Base-by-base conservation (phyloP, 1,140 invertebrate species). In the Zaprionus lachaisei region DNA sequence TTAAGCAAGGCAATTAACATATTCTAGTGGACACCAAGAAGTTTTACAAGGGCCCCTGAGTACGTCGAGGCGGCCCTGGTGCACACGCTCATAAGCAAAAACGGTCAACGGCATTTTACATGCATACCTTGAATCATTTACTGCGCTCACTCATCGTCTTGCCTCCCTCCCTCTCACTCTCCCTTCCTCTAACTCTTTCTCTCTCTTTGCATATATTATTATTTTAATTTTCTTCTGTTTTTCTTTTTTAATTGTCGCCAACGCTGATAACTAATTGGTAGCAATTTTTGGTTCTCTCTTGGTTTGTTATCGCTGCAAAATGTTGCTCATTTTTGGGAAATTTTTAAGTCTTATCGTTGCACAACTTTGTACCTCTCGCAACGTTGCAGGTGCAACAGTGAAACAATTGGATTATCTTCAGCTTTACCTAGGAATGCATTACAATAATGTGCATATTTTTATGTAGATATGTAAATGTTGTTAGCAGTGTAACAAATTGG, bases 91-190 rank as follows among this genome's bases (percentile, higher is more conserved):
- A 14, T 58, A 55, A 69, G 44, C 54, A 69, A 22, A 44, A 41
- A 26, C 55, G 44, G 47, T 24, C 34, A 68, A 62, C 37, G 41
- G 56, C 64, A 68, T 69, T 69, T 62, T 56, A 34, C 64, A 44
- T 68, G 34, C 49, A 55, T 69, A 66, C 60, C 68, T 47, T 71
- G 31, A 34, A 64, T 57, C 57, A 70, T 38, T 62, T 47, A 20
- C 14, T 20, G 12, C 49, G 17, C 38, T 57, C 62, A 38, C 41
- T 24, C 60, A 44, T 17, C n/a, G n/a, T 47, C 41, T 1, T 37
- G 20, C 15, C 57, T 54, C 57, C 34, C 37, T 44, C 17, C 15
- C n/a, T 51, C 41, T 5, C 22, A 6, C 12, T 28, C 54, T 28
- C 11, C 6, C 49, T 54, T 24, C 24, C 6, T 28, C 31, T 24